These are phyloP conservation scores for Rhinichthys klamathensis DNA, from an alignment of 2,113 vertebrate genomes.

Conservation along the genomic window DNA sequence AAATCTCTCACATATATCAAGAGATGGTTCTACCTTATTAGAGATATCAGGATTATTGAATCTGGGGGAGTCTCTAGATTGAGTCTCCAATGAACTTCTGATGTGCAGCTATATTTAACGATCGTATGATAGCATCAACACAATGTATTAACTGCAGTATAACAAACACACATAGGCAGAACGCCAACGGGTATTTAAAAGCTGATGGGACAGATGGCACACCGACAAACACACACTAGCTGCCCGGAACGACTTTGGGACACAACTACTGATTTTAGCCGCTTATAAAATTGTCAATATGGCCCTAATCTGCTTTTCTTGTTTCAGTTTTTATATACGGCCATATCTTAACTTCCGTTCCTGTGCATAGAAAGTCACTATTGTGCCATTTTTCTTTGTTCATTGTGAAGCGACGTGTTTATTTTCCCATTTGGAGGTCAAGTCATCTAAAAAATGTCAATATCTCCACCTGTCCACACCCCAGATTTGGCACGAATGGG, in stretches of 20 bases:
- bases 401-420: constrained; percentile 34
- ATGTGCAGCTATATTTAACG: background rate
- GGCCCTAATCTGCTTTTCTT: background rate
- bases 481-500: no score
- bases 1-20: no score
- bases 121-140: background rate
- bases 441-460: background rate
- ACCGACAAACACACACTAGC: no score
- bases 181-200: background rate
- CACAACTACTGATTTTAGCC: no score
- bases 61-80: background rate
- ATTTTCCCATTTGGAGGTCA: constrained; percentile 13
- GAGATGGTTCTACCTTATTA: no score
- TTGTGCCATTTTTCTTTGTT: constrained; percentile 26
- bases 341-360: background rate
- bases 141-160: background rate
- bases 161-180: background rate
- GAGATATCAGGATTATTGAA: no score
- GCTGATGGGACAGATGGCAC: no score
- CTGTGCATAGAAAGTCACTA: constrained; percentile 12
- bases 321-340: background rate
- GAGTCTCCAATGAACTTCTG: background rate
- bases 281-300: background rate
- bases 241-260: no score
- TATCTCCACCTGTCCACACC: background rate